Conservation (phyloP, 2,888 invertebrate genomes). For the Platynereis dumerilii region DNA sequence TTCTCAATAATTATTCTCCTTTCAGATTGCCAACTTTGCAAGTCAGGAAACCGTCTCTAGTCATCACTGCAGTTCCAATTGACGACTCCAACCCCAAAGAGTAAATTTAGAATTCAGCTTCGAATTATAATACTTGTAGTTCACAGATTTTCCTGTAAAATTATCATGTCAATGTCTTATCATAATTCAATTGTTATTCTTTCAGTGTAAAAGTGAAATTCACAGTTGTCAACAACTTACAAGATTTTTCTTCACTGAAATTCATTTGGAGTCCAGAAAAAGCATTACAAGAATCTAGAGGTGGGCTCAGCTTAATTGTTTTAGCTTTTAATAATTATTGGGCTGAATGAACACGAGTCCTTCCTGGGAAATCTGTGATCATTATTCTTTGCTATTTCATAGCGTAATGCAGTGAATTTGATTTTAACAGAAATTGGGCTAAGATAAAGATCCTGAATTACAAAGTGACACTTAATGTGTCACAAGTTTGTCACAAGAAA, state of each 20-base stretch:
- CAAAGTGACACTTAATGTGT: no score
- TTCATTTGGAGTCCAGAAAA: conserved; percentile 46
- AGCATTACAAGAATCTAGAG: conserved; percentile 26
- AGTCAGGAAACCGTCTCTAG: conserved; percentile 16
- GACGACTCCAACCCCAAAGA: neutral
- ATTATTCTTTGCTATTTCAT: no score
- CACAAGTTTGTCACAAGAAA: no score
- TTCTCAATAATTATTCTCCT: neutral
- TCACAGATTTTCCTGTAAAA: no score
- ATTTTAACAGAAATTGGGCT: no score
- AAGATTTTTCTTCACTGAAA: conserved; percentile 48
- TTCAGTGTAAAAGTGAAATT: conserved; percentile 46
- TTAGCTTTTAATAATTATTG: no score
- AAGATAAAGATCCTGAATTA: no score
- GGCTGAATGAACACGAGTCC: no score
- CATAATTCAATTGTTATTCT: conserved; percentile 5
- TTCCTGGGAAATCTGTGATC: no score
- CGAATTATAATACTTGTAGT: neutral
- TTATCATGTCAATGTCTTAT: no score
- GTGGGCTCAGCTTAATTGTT: no score
- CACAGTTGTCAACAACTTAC: conserved; percentile 47
- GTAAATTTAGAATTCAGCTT: neutral
- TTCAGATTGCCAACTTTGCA: conserved; percentile 16
- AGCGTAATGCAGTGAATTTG: no score
- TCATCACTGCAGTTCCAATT: conserved; percentile 18